These are phyloP conservation scores for Torymus auratus DNA, from an alignment of 2,888 invertebrate species.

Conservation along the genomic window DNA sequence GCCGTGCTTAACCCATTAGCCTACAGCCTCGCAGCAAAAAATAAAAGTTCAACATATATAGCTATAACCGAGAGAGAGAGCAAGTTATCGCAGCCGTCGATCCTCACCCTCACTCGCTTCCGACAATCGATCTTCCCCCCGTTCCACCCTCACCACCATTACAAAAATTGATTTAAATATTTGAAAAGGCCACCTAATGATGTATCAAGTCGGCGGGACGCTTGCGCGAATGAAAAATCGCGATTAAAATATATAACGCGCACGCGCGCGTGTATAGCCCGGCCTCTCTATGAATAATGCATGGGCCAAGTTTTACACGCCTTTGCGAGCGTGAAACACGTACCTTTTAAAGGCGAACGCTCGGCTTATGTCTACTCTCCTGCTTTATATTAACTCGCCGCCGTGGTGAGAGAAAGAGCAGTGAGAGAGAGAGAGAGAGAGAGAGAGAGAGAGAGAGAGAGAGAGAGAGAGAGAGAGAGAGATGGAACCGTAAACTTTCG, in stretches of 20 bases:
- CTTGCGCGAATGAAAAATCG: slow-evolving; percentile 6
- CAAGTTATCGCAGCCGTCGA: too few relatives aligned
- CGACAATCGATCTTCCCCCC: too few relatives aligned
- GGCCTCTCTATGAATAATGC: slow-evolving; percentile 23
- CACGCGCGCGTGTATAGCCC: too few relatives aligned
- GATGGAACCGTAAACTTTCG: slow-evolving; percentile 27
- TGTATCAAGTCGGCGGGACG: not conserved
- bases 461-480: too few relatives aligned
- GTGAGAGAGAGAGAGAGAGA: too few relatives aligned
- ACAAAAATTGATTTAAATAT: slow-evolving; percentile 17
- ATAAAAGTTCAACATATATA: too few relatives aligned
- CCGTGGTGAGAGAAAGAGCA: not conserved
- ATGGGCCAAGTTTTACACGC: slow-evolving; percentile 23
- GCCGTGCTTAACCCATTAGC: too few relatives aligned
- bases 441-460: not conserved
- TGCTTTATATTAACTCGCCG: slow-evolving; percentile 27
- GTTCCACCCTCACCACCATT: too few relatives aligned
- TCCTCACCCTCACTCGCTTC: too few relatives aligned
- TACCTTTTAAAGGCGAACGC: slow-evolving; percentile 37
- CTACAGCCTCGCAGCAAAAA: too few relatives aligned
- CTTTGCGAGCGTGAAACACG: not conserved
- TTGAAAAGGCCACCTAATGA: not conserved
- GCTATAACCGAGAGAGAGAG: too few relatives aligned
- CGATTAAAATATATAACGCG: slow-evolving; percentile 26
- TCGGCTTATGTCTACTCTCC: slow-evolving; percentile 15